Conservation (phyloP, 2,888 invertebrate species). For the Emesis russula region DNA sequence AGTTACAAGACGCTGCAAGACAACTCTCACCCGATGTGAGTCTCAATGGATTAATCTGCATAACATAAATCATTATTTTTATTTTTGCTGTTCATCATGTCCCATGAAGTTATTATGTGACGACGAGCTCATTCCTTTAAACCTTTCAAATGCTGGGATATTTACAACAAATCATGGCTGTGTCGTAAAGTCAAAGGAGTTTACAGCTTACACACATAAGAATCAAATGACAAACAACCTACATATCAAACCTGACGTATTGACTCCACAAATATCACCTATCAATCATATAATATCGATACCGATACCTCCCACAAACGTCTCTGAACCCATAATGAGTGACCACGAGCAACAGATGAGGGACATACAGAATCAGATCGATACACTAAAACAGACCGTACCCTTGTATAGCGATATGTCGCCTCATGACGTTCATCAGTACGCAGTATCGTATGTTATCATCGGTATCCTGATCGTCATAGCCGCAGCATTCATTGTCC, state of each 20-base stretch:
- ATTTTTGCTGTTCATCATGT: slow-evolving; percentile 7
- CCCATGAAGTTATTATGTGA: slow-evolving; percentile 10
- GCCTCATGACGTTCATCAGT: neutral
- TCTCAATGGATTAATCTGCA: neutral
- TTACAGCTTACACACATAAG: slow-evolving; percentile 12
- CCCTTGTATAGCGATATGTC: neutral
- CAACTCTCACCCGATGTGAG: slow-evolving; percentile 2
- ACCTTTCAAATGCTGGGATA: neutral
- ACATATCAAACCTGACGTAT: neutral
- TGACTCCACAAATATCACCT: neutral
- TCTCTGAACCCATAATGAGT: neutral
- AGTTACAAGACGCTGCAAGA: slow-evolving; percentile 25
- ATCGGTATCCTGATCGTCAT: neutral
- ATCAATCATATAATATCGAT: neutral
- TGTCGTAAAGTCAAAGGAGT: slow-evolving; percentile 6
- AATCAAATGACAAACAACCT: neutral
- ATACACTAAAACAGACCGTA: neutral
- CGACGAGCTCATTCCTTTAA: neutral
- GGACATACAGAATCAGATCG: neutral
- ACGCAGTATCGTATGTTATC: neutral
- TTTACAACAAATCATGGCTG: slow-evolving; percentile 4
- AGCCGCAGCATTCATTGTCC: neutral
- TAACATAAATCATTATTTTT: neutral
- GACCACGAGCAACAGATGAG: neutral
- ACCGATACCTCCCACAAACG: neutral